phyloP scores from a whole-genome alignment of 2,113 vertebrate species.

The Oryzias javanicus region DNA sequence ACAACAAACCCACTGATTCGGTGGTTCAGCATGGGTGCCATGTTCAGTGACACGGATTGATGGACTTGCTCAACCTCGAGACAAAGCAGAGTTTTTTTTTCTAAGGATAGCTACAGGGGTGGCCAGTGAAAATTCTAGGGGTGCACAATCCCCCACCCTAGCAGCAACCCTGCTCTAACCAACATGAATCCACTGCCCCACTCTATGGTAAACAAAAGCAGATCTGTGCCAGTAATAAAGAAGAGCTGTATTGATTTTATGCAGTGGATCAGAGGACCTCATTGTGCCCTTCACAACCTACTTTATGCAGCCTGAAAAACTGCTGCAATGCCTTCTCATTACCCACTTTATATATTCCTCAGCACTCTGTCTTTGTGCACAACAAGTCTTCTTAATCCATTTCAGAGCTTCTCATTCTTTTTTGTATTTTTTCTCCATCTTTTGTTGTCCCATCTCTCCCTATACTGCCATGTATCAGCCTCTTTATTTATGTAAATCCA shows the following conservation, averaged over 20 bases:
- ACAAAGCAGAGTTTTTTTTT: too few relatives aligned
- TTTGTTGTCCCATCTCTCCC: constrained; percentile 47
- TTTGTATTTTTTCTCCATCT: constrained; percentile 15
- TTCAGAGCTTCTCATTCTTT: constrained; percentile 28
- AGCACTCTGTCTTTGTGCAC: constrained; percentile 7
- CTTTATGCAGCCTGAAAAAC: constrained; percentile 55
- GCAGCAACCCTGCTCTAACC: too few relatives aligned
- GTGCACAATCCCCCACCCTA: too few relatives aligned
- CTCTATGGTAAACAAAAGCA: constrained; percentile 59
- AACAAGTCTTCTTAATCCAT: constrained; percentile 32
- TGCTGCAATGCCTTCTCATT: constrained; percentile 46
- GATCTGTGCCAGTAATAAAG: constrained; percentile 66
- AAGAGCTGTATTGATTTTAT: constrained; percentile 68
- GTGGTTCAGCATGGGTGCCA: too few relatives aligned
- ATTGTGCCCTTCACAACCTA: constrained; percentile 67
- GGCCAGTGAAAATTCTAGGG: too few relatives aligned
- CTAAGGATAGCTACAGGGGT: too few relatives aligned
- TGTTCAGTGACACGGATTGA: too few relatives aligned
- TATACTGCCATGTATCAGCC: constrained; percentile 60
- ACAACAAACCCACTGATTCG: too few relatives aligned
- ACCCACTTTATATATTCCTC: constrained; percentile 32
- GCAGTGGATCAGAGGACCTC: constrained; percentile 67
- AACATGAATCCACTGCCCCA: constrained; percentile 14
- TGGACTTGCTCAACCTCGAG: not conserved
- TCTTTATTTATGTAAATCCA: constrained; percentile 78